phyloP scores from a whole-genome alignment of 2,888 invertebrate genomes.

The Pollenia amentaria region DNA sequence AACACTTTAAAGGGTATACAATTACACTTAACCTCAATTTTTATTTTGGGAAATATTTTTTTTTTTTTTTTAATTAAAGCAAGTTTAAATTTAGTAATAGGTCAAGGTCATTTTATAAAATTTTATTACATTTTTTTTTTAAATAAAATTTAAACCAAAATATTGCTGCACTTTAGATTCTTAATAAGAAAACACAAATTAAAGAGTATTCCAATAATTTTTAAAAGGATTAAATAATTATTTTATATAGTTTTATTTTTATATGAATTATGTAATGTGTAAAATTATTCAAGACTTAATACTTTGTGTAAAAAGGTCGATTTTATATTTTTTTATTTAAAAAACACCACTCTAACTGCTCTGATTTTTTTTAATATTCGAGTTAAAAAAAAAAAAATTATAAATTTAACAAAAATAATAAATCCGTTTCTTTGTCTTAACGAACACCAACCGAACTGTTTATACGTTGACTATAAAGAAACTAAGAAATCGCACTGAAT shows the following conservation, averaged over 20 bases:
- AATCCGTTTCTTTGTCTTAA: conserved; percentile 71
- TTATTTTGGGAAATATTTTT: neutral
- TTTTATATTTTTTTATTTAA: conserved; percentile 15
- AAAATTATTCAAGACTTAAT: conserved; percentile 22
- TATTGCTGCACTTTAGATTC: neutral
- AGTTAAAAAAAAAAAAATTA: conserved; percentile 54
- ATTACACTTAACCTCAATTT: conserved; percentile 19
- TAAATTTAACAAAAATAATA: conserved; percentile 51
- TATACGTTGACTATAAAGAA: conserved; percentile 80
- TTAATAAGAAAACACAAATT: neutral
- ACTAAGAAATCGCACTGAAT: conserved; percentile 78
- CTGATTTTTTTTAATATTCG: conserved; percentile 24
- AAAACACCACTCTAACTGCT: conserved; percentile 46
- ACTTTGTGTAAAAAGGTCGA: conserved; percentile 5
- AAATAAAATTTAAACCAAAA: neutral
- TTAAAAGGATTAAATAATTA: neutral
- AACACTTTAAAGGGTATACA: too few species aligned
- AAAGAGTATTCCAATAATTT: conserved; percentile 66
- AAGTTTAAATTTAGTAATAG: conserved; percentile 75
- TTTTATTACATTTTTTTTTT: conserved; percentile 22
- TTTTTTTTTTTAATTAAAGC: neutral
- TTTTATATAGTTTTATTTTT: conserved; percentile 9
- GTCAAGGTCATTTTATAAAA: conserved; percentile 79
- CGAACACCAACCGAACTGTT: conserved; percentile 81
- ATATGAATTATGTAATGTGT: conserved; percentile 66